Conservation (phyloP, 2,797 vertebrate genomes). For the Enteromius radiatus region DNA sequence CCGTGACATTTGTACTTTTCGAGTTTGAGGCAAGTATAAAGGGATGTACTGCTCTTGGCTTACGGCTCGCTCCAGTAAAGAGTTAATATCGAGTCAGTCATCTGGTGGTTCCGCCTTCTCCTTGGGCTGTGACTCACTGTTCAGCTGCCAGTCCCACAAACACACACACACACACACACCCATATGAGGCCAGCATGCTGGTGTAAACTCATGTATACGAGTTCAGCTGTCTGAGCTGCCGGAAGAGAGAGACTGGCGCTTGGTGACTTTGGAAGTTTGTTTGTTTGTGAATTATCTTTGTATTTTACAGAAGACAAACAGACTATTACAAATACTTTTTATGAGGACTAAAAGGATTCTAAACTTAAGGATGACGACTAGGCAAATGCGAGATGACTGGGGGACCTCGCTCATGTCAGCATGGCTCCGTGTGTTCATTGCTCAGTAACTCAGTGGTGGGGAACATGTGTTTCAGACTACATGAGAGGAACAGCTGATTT, state of each 20-base stretch:
- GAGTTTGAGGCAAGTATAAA: background rate
- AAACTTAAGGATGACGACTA: conserved; percentile 36
- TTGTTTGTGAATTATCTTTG: background rate
- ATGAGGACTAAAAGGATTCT: background rate
- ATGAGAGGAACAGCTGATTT: conserved; percentile 52
- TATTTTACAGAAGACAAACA: background rate
- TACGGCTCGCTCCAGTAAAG: conserved; percentile 44
- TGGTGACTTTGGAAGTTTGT: conserved; percentile 50
- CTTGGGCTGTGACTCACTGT: conserved; percentile 62
- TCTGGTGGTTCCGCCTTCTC: conserved; percentile 46
- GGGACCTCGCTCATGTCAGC: conserved; percentile 41
- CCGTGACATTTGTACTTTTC: background rate
- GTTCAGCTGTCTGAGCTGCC: conserved; percentile 56
- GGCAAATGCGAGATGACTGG: conserved; percentile 30
- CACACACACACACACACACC: conserved; percentile 49
- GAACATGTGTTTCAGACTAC: conserved; percentile 52
- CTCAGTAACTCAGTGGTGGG: conserved; percentile 48
- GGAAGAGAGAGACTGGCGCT: background rate
- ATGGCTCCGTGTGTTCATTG: conserved; percentile 14
- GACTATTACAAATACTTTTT: background rate
- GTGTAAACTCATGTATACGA: conserved; percentile 62
- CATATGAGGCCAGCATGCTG: conserved; percentile 36
- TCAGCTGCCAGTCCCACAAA: conserved; percentile 60
- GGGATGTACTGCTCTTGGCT: background rate
- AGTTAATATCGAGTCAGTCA: conserved; percentile 57